These are phyloP conservation scores for Sprattus sprattus DNA, from an alignment of 2,113 vertebrate genomes.

Conservation along the genomic window DNA sequence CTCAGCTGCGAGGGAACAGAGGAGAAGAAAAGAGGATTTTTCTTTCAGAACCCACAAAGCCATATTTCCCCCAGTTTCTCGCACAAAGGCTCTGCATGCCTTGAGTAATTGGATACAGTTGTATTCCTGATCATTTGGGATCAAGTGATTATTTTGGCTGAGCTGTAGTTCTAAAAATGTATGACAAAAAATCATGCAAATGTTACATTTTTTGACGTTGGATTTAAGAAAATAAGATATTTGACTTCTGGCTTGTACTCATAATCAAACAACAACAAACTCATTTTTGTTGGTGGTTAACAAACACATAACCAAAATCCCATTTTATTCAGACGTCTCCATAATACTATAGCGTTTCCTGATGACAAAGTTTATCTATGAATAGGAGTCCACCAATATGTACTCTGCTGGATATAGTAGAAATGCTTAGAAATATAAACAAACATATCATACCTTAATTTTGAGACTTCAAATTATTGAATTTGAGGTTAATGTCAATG, in stretches of 20 bases:
- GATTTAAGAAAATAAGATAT: not conserved
- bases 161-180: constrained; percentile 34
- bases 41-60: constrained; percentile 39
- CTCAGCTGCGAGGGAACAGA: constrained; percentile 58
- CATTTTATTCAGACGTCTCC: not conserved
- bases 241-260: not conserved
- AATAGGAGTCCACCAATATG: not conserved
- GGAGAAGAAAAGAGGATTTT: constrained; percentile 40
- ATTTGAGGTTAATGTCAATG: not conserved
- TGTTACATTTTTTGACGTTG: not conserved
- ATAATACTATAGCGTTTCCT: not conserved
- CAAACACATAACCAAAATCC: not conserved
- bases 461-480: not conserved
- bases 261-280: not conserved
- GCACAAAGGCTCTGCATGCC: constrained; percentile 62
- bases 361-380: not conserved
- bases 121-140: constrained; percentile 56
- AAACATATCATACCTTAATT: not conserved
- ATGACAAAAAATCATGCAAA: not conserved
- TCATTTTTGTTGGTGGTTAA: no score
- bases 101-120: constrained; percentile 70
- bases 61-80: constrained; percentile 50
- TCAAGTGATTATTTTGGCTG: constrained; percentile 21
- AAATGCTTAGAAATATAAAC: not conserved
- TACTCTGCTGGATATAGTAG: not conserved